Evolutionary conservation across 2,888 invertebrate genomes (phyloP).

Genomic region (Lithodes maja): DNA sequence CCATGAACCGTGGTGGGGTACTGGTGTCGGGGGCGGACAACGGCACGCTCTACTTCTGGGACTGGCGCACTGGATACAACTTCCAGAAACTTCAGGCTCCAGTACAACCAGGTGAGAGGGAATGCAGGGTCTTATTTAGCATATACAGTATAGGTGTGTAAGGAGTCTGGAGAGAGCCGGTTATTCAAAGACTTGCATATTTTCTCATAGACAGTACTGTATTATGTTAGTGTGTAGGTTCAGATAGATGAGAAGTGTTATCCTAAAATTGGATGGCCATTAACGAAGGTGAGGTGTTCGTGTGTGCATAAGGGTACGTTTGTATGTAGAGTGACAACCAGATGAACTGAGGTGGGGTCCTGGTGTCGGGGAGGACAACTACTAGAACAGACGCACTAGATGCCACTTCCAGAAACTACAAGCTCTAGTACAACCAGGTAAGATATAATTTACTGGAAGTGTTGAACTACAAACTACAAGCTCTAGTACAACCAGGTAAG

Average conservation of each 20-base stretch:
- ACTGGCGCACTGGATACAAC: slow-evolving; percentile 99
- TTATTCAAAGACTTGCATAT: too few species aligned
- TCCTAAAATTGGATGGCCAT: too few species aligned
- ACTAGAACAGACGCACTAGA: too few species aligned
- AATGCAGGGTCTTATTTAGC: not conserved
- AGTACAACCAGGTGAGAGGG: slow-evolving; percentile 83
- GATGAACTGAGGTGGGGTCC: too few species aligned
- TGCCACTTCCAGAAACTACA: not conserved
- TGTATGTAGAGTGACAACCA: too few species aligned
- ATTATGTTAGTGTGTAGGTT: too few species aligned
- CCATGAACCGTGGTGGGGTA: slow-evolving; percentile 93
- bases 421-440: not conserved
- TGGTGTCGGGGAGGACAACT: too few species aligned
- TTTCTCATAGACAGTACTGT: too few species aligned
- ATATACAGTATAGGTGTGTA: not conserved
- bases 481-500: not conserved
- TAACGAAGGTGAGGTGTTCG: too few species aligned
- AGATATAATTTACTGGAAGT: not conserved
- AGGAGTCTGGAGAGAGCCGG: too few species aligned
- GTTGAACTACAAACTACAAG: not conserved
- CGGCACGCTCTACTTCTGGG: slow-evolving; percentile 98
- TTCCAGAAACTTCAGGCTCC: slow-evolving; percentile 95
- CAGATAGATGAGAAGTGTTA: too few species aligned
- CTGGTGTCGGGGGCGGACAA: slow-evolving; percentile 98
- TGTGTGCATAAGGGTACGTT: too few species aligned